Conservation (phyloP, 2,888 invertebrate genomes). For the Oscheius sp. region DNA sequence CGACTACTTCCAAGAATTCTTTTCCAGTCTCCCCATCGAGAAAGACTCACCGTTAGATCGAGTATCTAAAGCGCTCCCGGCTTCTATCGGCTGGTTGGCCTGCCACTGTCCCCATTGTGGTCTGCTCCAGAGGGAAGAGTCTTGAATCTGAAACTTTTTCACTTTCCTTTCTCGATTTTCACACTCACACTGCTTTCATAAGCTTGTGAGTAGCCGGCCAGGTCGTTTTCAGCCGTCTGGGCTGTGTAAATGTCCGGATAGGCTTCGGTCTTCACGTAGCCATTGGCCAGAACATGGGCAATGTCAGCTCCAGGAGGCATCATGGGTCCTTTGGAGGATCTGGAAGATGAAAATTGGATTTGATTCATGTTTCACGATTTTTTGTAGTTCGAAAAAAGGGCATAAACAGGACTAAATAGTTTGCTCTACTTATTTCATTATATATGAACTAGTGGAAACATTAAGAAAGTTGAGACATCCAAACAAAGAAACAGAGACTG, state of each 20-base stretch:
- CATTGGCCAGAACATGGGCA: constrained; percentile 19
- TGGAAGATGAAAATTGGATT: not conserved
- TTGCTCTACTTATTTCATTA: not conserved
- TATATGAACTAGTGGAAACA: not conserved
- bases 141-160: constrained; percentile 11
- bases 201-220: constrained; percentile 7
- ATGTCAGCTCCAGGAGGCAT: not conserved
- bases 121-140: constrained; percentile 9
- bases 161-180: not conserved
- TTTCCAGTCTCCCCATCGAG: too few species aligned
- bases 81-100: not conserved
- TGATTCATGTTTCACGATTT: not conserved
- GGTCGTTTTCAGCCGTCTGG: not conserved
- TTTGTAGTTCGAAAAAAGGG: not conserved
- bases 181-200: constrained; percentile 20
- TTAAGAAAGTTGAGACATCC: too few species aligned
- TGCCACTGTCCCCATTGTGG: constrained; percentile 27
- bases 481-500: too few species aligned
- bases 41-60: not conserved
- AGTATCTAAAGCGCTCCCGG: not conserved
- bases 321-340: constrained; percentile 18
- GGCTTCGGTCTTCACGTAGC: constrained; percentile 28
- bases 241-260: constrained; percentile 26
- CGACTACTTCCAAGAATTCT: too few species aligned
- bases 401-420: not conserved